A percentile compares a stretch with the other conserved stretches of the same genome.
These are phyloP conservation scores for Strigamia crassipes DNA, from an alignment of 2,888 invertebrate species.

Conservation along the genomic window DNA sequence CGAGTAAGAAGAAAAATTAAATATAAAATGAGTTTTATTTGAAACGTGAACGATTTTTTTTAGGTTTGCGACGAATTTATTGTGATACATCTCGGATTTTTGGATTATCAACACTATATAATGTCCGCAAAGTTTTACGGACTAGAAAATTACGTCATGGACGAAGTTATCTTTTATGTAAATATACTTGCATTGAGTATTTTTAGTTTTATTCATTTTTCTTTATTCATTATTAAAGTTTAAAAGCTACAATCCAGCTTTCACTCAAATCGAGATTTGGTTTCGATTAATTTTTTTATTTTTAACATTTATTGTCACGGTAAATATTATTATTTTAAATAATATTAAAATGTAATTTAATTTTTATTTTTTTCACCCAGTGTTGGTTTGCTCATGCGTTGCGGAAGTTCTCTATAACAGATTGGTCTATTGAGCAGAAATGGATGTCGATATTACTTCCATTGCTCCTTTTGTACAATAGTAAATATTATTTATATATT, in stretches of 20 bases:
- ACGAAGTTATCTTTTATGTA: slow-evolving; percentile 66
- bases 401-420: slow-evolving; percentile 81
- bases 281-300: slow-evolving; percentile 91
- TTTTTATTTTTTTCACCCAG: slow-evolving; percentile 67
- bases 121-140: slow-evolving; percentile 83
- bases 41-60: background rate
- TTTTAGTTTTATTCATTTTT: slow-evolving; percentile 45
- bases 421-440: slow-evolving; percentile 98
- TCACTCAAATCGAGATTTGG: slow-evolving; percentile 97
- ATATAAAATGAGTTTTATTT: too few relatives aligned
- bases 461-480: slow-evolving; percentile 84
- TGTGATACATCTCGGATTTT: slow-evolving; percentile 83
- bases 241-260: slow-evolving; percentile 93
- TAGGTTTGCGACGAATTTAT: slow-evolving; percentile 81
- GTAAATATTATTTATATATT: slow-evolving; percentile 65
- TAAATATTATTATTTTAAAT: slow-evolving; percentile 62
- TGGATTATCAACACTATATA: slow-evolving; percentile 86
- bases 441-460: slow-evolving; percentile 91
- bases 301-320: slow-evolving; percentile 81
- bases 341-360: slow-evolving; percentile 6
- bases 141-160: slow-evolving; percentile 81
- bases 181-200: slow-evolving; percentile 33
- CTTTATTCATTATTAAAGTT: slow-evolving; percentile 70
- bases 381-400: slow-evolving; percentile 91
- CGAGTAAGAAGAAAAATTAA: background rate